Evolutionary conservation across 2,797 vertebrate genomes (phyloP).

Genomic region (Parauchenoglanis punctatus): DNA sequence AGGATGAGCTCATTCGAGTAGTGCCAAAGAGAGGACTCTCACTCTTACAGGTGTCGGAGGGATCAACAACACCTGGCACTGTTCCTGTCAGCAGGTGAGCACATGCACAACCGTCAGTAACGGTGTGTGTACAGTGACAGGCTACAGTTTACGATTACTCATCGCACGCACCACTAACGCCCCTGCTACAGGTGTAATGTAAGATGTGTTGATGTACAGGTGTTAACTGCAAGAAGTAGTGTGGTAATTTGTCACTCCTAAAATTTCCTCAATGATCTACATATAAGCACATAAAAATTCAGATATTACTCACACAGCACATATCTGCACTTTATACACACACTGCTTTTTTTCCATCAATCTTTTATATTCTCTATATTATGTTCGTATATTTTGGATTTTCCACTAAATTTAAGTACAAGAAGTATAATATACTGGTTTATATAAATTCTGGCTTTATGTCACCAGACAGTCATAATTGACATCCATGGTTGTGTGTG

Average conservation of each 20-base stretch:
- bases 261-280: background rate
- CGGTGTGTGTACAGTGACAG: background rate
- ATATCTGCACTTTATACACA: background rate
- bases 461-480: background rate
- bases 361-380: background rate
- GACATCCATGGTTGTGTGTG: background rate
- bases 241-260: background rate
- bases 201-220: conserved; percentile 4
- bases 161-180: conserved; percentile 37
- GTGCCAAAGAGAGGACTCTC: conserved; percentile 19
- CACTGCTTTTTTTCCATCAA: background rate
- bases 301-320: background rate
- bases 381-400: background rate
- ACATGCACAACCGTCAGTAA: conserved; percentile 33
- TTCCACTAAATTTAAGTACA: too few species aligned
- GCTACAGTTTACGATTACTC: conserved; percentile 20
- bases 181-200: conserved; percentile 30
- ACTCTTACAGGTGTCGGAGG: conserved; percentile 45
- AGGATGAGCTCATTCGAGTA: conserved; percentile 1
- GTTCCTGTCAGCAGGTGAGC: conserved; percentile 53
- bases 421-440: too few species aligned
- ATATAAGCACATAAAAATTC: background rate
- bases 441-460: background rate
- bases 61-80: conserved; percentile 46
- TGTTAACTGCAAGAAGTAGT: conserved; percentile 8